These are phyloP conservation scores for Anolis carolinensis DNA, from an alignment of 2,113 vertebrate genomes.

Conservation along the genomic window DNA sequence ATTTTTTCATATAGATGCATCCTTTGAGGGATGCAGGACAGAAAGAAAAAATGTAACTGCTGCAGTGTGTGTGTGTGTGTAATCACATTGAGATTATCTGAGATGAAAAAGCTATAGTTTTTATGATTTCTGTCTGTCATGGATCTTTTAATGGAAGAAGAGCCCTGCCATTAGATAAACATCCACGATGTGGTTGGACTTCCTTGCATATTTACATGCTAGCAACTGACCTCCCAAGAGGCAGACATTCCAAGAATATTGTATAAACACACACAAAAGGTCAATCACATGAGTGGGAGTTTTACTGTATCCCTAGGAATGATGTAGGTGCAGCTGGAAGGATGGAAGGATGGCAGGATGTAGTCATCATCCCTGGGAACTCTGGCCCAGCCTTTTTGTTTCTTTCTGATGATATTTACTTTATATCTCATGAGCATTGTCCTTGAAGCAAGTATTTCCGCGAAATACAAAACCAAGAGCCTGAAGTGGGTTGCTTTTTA, in stretches of 20 bases:
- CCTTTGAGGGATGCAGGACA: background rate
- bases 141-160: conserved; percentile 1
- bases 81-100: background rate
- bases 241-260: background rate
- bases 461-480: too few relatives aligned
- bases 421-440: background rate
- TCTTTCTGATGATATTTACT: background rate
- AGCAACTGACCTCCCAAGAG: background rate
- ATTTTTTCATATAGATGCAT: too few relatives aligned
- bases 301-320: conserved; percentile 10
- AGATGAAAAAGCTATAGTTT: background rate
- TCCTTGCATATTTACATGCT: background rate
- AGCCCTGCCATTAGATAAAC: background rate
- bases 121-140: background rate
- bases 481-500: too few relatives aligned
- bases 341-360: background rate
- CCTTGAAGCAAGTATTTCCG: background rate
- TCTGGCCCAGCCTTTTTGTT: background rate
- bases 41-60: background rate
- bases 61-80: background rate
- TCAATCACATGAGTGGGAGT: background rate
- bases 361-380: background rate
- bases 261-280: background rate
- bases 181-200: background rate
- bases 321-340: background rate